phyloP scores from a whole-genome alignment of 2,888 invertebrate genomes.

The Drosophila anceps region DNA sequence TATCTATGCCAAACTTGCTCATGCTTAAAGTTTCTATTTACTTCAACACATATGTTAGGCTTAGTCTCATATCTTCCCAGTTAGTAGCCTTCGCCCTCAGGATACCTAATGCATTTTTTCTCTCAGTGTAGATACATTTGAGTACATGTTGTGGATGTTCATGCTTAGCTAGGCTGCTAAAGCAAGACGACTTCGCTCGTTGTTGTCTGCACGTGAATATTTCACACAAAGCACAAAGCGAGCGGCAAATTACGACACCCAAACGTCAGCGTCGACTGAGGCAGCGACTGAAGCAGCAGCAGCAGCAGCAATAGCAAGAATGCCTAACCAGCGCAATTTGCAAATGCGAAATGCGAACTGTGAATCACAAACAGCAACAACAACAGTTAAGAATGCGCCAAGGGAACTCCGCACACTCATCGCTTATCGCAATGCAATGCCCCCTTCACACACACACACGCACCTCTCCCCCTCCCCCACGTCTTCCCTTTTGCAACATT shows the following conservation, averaged over 20 bases:
- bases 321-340: constrained; percentile 78
- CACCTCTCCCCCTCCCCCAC: background rate
- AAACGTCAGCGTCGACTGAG: constrained; percentile 11
- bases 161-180: constrained; percentile 24
- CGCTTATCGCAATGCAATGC: constrained; percentile 57
- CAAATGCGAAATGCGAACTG: constrained; percentile 47
- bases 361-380: constrained; percentile 61
- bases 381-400: constrained; percentile 43
- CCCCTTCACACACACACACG: background rate
- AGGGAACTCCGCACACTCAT: constrained; percentile 77
- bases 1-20: too few species aligned
- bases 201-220: constrained; percentile 59
- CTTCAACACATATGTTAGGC: background rate
- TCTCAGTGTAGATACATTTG: constrained; percentile 18
- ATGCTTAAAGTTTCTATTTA: too few species aligned
- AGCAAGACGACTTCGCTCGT: constrained; percentile 25
- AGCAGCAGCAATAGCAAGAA: constrained; percentile 36
- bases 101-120: background rate
- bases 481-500: constrained; percentile 27
- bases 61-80: background rate
- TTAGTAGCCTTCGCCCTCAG: background rate
- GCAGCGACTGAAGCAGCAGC: constrained; percentile 4
- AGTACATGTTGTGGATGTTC: constrained; percentile 8
- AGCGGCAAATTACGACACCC: constrained; percentile 56
- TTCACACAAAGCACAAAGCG: constrained; percentile 63